Base-by-base conservation (phyloP, 2,888 invertebrate genomes). In the Hyles lineata region DNA sequence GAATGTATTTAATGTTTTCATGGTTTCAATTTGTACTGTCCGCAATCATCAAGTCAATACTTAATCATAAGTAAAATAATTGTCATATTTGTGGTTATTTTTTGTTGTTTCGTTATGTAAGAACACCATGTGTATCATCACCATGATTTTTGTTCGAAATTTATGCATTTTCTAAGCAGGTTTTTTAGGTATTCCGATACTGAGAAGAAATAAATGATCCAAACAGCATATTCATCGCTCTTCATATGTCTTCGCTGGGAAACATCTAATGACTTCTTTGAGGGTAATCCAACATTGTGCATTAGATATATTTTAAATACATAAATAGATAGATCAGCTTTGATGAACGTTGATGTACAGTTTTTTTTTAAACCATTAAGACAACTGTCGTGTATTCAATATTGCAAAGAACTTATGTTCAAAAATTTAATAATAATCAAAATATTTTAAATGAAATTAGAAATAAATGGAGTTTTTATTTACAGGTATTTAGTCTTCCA, bases 221-320 rank as follows among this genome's bases (percentile, higher is more conserved):
- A 23, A 43, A 21, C 43, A 5, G 50, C 21, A 50, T 23, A 67
- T 67, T 67, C 63, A 11, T 11, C 43, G 67, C 50, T 23, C 67
- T 25, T 50, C 67, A 21, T 35, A 23, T 67, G 35, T 43, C 63
- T 35, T 8, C 63, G 21, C 67, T 50, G 67, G 55, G 50, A 67
- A 23, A 23, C 67, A 17, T 21, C 50, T 21, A 50, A 67, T 50
- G 67, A 43, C 67, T 67, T 17, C 50, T 23, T 43, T 67, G 67
- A 67, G 43, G 67, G 67, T 67, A 67, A 67, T 43, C 63, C 63
- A 63, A 43, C 23, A 50, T 67, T 67, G 67, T 67, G 50, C 67
- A 67, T 67, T 67, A 23, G 15, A 67, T 67, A 43, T 23, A 50
- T 67, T 23, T 21, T 67, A 17, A 67, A 43, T 67, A 23, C 15